Conservation (phyloP, 2,888 invertebrate genomes). For the Campoletis raptor region DNA sequence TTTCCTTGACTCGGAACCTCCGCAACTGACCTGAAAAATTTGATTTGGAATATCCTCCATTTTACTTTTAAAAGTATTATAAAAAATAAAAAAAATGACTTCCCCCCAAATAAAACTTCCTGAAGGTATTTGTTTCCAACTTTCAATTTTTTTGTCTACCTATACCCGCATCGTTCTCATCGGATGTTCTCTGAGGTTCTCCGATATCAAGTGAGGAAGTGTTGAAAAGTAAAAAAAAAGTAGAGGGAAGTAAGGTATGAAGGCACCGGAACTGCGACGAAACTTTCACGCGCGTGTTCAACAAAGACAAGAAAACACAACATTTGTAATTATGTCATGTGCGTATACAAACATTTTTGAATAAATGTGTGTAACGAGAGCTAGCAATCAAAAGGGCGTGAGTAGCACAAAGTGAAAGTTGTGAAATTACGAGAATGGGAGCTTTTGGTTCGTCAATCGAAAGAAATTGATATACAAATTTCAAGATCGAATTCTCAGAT, state of each 20-base stretch:
- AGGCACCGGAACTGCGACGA: conserved; percentile 65
- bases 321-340: conserved; percentile 7
- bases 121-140: background rate
- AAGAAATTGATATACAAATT: background rate
- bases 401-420: background rate
- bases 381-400: background rate
- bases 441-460: background rate
- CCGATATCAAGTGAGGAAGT: conserved; percentile 65
- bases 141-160: conserved; percentile 27
- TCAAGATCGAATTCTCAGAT: background rate
- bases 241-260: conserved; percentile 43
- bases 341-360: background rate
- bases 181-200: conserved; percentile 52
- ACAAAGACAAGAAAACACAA: conserved; percentile 41
- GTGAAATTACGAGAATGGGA: background rate
- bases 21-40: background rate
- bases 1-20: too few species aligned
- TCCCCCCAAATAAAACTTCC: conserved; percentile 2
- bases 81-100: background rate
- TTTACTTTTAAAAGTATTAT: background rate
- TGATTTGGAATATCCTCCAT: background rate
- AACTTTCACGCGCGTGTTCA: conserved; percentile 58
- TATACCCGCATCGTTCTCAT: conserved; percentile 55
- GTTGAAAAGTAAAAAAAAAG: conserved; percentile 29
- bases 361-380: background rate